Percentiles rank a stretch among this genome's conserved stretches.
These are phyloP conservation scores for Leucania comma DNA, from an alignment of 2,888 invertebrate genomes.

Conservation along the genomic window DNA sequence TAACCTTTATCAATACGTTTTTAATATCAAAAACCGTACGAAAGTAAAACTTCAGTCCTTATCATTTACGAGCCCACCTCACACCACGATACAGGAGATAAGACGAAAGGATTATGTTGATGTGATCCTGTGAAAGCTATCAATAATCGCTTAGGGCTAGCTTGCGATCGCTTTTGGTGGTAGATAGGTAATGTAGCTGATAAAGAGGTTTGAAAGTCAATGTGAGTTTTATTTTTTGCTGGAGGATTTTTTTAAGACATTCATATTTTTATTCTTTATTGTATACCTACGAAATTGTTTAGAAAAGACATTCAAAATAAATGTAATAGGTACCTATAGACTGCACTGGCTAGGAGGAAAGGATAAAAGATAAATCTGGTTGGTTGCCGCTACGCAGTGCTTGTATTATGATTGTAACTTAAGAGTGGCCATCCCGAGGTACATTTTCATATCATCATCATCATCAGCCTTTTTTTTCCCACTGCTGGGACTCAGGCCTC, in stretches of 20 bases:
- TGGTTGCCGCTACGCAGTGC: too few species aligned
- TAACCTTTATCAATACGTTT: not conserved
- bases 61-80: slow-evolving; percentile 36
- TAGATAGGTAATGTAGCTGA: not conserved
- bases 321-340: too few species aligned
- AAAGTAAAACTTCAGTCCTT: not conserved
- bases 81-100: slow-evolving; percentile 31
- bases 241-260: not conserved
- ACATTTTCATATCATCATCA: too few species aligned
- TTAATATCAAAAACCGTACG: not conserved
- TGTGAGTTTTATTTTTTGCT: not conserved
- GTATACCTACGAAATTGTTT: too few species aligned
- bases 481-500: too few species aligned
- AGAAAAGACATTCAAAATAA: too few species aligned
- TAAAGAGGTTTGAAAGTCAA: not conserved
- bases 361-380: too few species aligned
- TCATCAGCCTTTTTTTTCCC: too few species aligned
- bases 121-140: slow-evolving; percentile 53
- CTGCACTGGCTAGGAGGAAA: too few species aligned
- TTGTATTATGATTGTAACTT: too few species aligned
- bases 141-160: slow-evolving; percentile 50
- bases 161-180: slow-evolving; percentile 24
- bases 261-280: too few species aligned
- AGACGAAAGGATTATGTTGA: slow-evolving; percentile 44
- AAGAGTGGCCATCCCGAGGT: too few species aligned